Evolutionary conservation across 2,888 invertebrate genomes (phyloP).

Genomic region (Torymus texanus): DNA sequence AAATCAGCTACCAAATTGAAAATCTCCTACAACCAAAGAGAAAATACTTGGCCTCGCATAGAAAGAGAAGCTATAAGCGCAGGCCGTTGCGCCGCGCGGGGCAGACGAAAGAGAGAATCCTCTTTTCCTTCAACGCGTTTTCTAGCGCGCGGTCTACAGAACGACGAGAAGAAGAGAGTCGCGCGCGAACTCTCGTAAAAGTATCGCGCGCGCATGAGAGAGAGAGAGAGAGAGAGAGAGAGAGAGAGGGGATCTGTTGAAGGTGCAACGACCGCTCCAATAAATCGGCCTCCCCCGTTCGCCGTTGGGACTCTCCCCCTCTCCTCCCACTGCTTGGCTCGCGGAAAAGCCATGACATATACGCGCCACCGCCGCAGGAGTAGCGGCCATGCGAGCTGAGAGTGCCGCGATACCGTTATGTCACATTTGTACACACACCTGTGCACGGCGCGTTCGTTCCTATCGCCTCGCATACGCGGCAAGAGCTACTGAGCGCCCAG

Average conservation of each 20-base stretch:
- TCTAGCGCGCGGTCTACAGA: conserved; percentile 40
- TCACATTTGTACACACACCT: conserved; percentile 72
- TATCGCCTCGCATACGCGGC: not conserved
- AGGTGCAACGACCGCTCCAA: conserved; percentile 74
- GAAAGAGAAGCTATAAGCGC: no score
- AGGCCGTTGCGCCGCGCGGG: not conserved
- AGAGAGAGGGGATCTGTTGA: not conserved
- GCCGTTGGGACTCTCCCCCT: conserved; percentile 27
- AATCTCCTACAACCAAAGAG: no score
- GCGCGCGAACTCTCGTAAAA: not conserved
- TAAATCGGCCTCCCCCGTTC: conserved; percentile 65
- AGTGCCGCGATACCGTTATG: conserved; percentile 71
- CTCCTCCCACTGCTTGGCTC: not conserved
- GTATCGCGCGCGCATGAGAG: not conserved
- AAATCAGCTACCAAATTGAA: no score
- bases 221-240: not conserved
- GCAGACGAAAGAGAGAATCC: conserved; percentile 42
- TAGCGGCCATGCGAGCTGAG: not conserved
- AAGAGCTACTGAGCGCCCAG: not conserved
- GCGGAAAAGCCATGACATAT: conserved; percentile 34
- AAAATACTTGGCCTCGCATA: no score
- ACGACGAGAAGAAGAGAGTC: not conserved
- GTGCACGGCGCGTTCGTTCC: conserved; percentile 65
- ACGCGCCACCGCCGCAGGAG: conserved; percentile 1
- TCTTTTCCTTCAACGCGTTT: conserved; percentile 1